Evolutionary conservation across 2,113 vertebrate species (phyloP).

Genomic region (Regulus satrapa): DNA sequence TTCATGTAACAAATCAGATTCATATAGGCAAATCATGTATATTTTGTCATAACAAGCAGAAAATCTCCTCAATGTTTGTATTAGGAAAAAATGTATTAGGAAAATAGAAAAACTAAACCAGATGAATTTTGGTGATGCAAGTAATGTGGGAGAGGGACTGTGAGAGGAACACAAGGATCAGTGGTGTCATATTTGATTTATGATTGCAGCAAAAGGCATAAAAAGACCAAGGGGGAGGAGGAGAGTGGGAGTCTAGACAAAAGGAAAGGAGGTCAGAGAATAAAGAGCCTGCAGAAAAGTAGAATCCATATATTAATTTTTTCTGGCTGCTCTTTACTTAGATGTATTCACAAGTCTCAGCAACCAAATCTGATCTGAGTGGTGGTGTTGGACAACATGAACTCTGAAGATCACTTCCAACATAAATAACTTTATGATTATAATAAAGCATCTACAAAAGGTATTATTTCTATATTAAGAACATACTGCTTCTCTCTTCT

Average conservation of each 20-base stretch:
- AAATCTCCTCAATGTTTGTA: not conserved
- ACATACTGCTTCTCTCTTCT: not conserved
- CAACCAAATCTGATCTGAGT: not conserved
- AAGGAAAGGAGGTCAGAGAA: not conserved
- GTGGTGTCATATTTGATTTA: not conserved
- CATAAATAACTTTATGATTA: not conserved
- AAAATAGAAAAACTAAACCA: not conserved
- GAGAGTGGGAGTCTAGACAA: not conserved
- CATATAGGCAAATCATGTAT: not conserved
- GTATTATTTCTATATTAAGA: not conserved
- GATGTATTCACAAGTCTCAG: not conserved
- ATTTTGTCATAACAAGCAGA: not conserved
- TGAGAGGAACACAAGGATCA: not conserved
- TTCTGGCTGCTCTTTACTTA: not conserved
- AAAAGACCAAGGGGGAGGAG: not conserved
- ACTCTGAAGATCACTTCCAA: not conserved
- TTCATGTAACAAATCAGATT: not conserved
- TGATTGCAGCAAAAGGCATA: not conserved
- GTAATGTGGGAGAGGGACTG: not conserved
- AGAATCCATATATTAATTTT: not conserved
- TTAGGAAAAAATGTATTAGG: not conserved
- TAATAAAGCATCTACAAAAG: not conserved
- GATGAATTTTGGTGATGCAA: not conserved
- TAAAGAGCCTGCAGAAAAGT: not conserved
- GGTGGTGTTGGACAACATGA: not conserved